Evolutionary conservation across 1,140 invertebrate species (phyloP).

Genomic region (Aphelenchoides fujianensis): DNA sequence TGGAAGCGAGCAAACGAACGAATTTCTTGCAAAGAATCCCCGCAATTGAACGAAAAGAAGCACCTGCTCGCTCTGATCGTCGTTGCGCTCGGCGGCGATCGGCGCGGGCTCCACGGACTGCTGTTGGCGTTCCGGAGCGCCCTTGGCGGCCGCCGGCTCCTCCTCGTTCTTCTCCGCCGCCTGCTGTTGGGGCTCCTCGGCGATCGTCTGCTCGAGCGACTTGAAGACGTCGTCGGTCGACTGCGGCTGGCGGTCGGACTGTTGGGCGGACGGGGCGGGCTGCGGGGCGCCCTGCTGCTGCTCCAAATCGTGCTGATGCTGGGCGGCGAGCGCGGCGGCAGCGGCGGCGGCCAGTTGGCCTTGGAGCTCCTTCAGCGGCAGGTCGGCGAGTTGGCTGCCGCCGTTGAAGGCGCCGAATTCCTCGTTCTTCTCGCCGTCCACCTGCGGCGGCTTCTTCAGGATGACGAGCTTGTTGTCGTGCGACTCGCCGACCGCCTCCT

Average conservation of each 20-base stretch:
- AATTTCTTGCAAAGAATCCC: no score
- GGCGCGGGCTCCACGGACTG: conserved; percentile 71
- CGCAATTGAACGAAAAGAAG: no score
- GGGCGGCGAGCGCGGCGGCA: conserved; percentile 55
- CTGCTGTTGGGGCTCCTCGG: conserved; percentile 41
- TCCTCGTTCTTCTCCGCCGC: conserved; percentile 1
- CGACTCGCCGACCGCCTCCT: neutral
- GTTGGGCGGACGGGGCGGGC: conserved; percentile 26
- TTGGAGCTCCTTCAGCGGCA: neutral
- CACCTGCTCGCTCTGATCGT: conserved; percentile 67
- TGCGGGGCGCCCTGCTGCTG: conserved; percentile 47
- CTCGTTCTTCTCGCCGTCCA: conserved; percentile 9
- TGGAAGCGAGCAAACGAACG: conserved; percentile 41
- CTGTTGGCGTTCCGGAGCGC: conserved; percentile 62
- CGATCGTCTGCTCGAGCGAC: conserved; percentile 66
- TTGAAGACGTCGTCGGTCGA: conserved; percentile 62
- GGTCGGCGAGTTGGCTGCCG: conserved; percentile 32
- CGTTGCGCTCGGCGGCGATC: conserved; percentile 56
- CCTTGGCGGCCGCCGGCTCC: neutral
- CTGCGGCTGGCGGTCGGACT: no score
- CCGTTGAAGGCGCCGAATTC: neutral
- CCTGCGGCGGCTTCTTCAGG: conserved; percentile 13
- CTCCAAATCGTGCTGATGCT: conserved; percentile 65
- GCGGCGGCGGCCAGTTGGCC: conserved; percentile 26
- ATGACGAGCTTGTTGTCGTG: neutral